phyloP scores from a whole-genome alignment of 2,888 invertebrate species.

The Taenaris catops region DNA sequence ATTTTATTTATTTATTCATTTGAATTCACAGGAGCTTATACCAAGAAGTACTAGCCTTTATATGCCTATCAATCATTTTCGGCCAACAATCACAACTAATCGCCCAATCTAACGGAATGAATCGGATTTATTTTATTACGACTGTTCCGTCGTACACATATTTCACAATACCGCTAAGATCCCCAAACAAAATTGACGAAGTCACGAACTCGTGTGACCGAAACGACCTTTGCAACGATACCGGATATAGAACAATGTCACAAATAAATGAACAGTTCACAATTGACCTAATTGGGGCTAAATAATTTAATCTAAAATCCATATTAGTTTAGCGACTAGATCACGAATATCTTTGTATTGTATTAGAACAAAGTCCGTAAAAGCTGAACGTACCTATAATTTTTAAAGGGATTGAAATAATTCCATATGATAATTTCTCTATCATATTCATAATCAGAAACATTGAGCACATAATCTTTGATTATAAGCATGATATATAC shows the following conservation, averaged over 20 bases:
- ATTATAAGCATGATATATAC: too few species aligned
- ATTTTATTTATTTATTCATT: too few species aligned
- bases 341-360: not conserved
- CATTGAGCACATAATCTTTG: too few species aligned
- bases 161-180: slow-evolving; percentile 37
- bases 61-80: slow-evolving; percentile 20
- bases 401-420: too few species aligned
- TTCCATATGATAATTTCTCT: too few species aligned
- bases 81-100: slow-evolving; percentile 22
- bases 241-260: slow-evolving; percentile 34
- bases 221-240: slow-evolving; percentile 29
- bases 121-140: slow-evolving; percentile 23
- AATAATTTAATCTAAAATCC: slow-evolving; percentile 5
- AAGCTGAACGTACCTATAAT: too few species aligned
- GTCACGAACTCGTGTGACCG: slow-evolving; percentile 43
- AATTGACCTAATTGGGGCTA: slow-evolving; percentile 13
- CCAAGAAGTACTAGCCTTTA: too few species aligned
- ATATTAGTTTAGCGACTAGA: slow-evolving; percentile 1
- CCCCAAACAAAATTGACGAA: slow-evolving; percentile 38
- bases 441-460: too few species aligned
- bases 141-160: slow-evolving; percentile 28
- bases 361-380: not conserved
- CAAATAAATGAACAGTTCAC: slow-evolving; percentile 13
- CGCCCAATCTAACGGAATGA: slow-evolving; percentile 23
- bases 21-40: too few species aligned